Evolutionary conservation across 2,888 invertebrate genomes (phyloP).

Genomic region (Dryobotodes eremita): DNA sequence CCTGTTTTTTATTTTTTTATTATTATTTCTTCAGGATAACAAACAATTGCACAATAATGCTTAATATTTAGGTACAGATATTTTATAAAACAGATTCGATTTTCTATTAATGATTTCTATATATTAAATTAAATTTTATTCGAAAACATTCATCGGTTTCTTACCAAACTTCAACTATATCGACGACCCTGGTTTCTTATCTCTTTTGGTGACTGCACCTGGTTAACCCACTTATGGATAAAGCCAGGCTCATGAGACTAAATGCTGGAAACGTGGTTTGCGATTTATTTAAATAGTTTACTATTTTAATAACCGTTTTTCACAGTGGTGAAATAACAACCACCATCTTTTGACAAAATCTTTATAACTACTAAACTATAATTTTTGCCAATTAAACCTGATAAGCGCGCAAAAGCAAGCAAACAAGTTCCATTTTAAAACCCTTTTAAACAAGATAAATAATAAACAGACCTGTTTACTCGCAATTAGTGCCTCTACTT

Average conservation of each 20-base stretch:
- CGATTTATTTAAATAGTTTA: not conserved
- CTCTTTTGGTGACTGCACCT: not conserved
- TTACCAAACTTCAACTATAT: too few species aligned
- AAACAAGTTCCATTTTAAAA: slow-evolving; percentile 26
- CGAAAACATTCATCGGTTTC: too few species aligned
- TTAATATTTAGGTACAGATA: too few species aligned
- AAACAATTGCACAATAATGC: too few species aligned
- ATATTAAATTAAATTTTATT: too few species aligned
- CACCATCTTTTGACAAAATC: not conserved
- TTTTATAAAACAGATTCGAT: too few species aligned
- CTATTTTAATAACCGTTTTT: not conserved
- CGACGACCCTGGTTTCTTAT: too few species aligned
- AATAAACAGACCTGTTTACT: slow-evolving; percentile 53
- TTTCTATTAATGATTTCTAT: too few species aligned
- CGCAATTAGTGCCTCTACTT: slow-evolving; percentile 47
- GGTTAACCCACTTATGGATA: not conserved
- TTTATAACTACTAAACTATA: not conserved
- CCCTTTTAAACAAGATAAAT: slow-evolving; percentile 41
- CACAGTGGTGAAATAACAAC: too few species aligned
- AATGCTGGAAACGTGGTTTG: not conserved
- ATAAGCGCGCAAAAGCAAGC: not conserved
- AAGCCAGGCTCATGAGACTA: not conserved
- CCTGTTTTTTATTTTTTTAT: too few species aligned
- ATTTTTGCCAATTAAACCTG: slow-evolving; percentile 14
- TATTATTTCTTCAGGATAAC: too few species aligned